These are phyloP conservation scores for Rhabdomys pumilio DNA, from an alignment of 2,797 vertebrate species.

Conservation along the genomic window DNA sequence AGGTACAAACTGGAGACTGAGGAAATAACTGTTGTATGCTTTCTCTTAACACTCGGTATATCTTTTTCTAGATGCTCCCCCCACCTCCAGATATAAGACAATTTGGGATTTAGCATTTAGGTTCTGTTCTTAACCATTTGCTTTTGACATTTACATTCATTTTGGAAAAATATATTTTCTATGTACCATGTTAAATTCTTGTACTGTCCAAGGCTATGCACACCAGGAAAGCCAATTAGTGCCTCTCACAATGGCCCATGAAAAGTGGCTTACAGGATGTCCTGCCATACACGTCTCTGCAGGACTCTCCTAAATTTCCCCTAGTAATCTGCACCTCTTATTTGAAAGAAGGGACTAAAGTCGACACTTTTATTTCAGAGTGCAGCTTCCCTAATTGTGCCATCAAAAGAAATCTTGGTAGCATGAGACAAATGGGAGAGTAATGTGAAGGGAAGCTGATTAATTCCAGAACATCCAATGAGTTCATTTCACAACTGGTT, in stretches of 20 bases:
- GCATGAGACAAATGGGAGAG: conserved; percentile 43
- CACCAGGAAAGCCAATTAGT: conserved; percentile 61
- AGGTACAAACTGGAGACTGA: not conserved
- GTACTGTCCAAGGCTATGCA: not conserved
- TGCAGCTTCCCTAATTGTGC: conserved; percentile 70
- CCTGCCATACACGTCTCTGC: not conserved
- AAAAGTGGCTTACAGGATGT: not conserved
- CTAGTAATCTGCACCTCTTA: conserved; percentile 65
- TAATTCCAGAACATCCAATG: conserved; percentile 64
- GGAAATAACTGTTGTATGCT: not conserved
- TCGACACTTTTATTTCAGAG: conserved; percentile 70
- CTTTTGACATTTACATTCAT: not conserved
- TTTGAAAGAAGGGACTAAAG: conserved; percentile 41
- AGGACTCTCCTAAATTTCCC: conserved; percentile 34
- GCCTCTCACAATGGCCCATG: not conserved
- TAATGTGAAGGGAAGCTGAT: conserved; percentile 70
- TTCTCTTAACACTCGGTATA: not conserved
- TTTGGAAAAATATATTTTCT: conserved; percentile 20
- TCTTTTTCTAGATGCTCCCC: not conserved
- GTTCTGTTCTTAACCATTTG: not conserved
- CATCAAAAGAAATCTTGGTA: conserved; percentile 71
- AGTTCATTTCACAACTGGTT: conserved; percentile 44
- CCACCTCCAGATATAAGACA: not conserved
- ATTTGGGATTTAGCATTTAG: not conserved
- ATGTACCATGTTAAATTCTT: conserved; percentile 11